Percentiles rank a stretch among this genome's conserved stretches.
Conservation (phyloP, 2,888 invertebrate genomes). For the Willowsia nigromaculata region DNA sequence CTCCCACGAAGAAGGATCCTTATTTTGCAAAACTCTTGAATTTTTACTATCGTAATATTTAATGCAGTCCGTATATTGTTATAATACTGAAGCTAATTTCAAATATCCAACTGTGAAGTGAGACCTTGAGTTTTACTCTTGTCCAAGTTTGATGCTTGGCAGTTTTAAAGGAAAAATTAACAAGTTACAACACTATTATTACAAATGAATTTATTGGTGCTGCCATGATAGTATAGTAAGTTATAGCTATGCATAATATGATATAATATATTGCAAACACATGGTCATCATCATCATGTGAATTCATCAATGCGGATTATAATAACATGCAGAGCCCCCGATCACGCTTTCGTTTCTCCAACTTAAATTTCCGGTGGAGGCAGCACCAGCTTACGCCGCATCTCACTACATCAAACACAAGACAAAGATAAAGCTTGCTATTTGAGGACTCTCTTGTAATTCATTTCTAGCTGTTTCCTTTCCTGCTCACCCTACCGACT, state of each 20-base stretch:
- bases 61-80: too few relatives aligned
- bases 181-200: too few relatives aligned
- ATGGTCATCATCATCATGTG: neutral
- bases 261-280: neutral
- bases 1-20: too few relatives aligned
- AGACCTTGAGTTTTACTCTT: too few relatives aligned
- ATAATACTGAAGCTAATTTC: too few relatives aligned
- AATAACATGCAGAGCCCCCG: too few relatives aligned
- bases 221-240: neutral
- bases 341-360: slow-evolving; percentile 23
- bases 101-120: too few relatives aligned
- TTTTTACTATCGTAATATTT: too few relatives aligned
- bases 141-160: too few relatives aligned
- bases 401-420: neutral
- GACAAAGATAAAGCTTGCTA: neutral
- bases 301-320: slow-evolving; percentile 8
- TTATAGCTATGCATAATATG: neutral
- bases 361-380: slow-evolving; percentile 48
- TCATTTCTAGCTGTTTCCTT: neutral
- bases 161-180: too few relatives aligned
- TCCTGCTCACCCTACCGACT: neutral
- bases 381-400: neutral
- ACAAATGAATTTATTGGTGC: neutral
- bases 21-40: too few relatives aligned
- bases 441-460: neutral